Evolutionary conservation across 1,140 invertebrate genomes (phyloP), one percentile per base, ranked within the genome.

Genomic region (Anastatus disparis): DNA sequence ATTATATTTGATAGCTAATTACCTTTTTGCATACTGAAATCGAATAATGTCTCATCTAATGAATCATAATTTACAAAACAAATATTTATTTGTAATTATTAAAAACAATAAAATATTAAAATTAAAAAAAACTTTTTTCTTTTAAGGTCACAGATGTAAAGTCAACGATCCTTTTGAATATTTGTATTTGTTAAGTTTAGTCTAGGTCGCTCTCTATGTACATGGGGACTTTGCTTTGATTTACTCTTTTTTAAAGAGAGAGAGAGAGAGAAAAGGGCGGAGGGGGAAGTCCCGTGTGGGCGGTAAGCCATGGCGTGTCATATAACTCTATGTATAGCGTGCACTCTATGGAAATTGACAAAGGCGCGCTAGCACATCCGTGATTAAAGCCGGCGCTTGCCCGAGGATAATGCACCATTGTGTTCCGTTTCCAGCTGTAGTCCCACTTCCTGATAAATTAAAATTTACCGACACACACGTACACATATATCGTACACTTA

Each of bases 301-400:
- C 73, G 78, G 55, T 56, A 46, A 35, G 20, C 46, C n/a, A n/a
- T n/a, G 71, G 22, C 31, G 38, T 55, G 62, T 62, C 64, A 67
- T 52, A 74, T 74, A 35, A 67, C 50, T 53, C 64, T 10, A 38
- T n/a, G n/a, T n/a, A n/a, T n/a, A n/a, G n/a, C n/a, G n/a, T n/a
- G n/a, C 35, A 56, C 64, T 74, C 77, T 78, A 78, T 79, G 76
- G 73, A 79, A 81, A 81, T 81, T 78, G 80, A 81, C 80, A 81
- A 81, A 77, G 78, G 75, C 76, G 74, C 55, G n/a, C n/a, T n/a
- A n/a, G 73, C 71, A 78, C 80, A 80, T 79, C 76, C 77, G 79
- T 77, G 79, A 79, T 80, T 77, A 79, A 78, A 76, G 59, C 72
- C 67, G 78, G 75, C 77, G 76, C 74, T 79, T 74, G 79, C 50